These are phyloP conservation scores for Aviceda subcristata DNA, from an alignment of 2,113 vertebrate species.

Conservation along the genomic window DNA sequence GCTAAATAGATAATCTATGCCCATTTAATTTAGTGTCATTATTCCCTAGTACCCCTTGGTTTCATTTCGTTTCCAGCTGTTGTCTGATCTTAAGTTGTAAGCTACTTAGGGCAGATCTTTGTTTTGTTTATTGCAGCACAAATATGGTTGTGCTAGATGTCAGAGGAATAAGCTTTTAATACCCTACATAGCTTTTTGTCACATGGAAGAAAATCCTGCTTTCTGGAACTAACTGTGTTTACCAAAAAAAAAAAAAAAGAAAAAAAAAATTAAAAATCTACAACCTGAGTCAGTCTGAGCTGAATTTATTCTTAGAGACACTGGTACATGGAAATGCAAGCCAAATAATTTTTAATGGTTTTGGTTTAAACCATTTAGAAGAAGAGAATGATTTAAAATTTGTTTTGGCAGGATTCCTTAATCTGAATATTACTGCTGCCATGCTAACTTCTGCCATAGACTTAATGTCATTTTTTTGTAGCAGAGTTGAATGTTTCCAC, in stretches of 20 bases:
- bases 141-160: background rate
- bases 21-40: background rate
- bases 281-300: background rate
- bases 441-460: constrained; percentile 1
- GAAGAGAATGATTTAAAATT: constrained; percentile 37
- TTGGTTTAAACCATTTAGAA: constrained; percentile 15
- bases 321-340: background rate
- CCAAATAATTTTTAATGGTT: constrained; percentile 19
- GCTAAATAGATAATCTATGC: background rate
- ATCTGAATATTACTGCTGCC: constrained; percentile 37
- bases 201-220: background rate
- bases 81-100: background rate
- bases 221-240: background rate
- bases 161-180: constrained; percentile 2
- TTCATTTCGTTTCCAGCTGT: constrained; percentile 12
- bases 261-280: background rate
- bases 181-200: background rate
- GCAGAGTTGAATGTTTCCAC: constrained; percentile 20
- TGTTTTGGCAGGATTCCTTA: constrained; percentile 50
- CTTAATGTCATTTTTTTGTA: constrained; percentile 32
- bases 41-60: background rate
- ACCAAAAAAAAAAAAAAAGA: background rate
- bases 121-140: constrained; percentile 17
- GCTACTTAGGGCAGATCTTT: background rate
- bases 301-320: background rate